These are phyloP conservation scores for Hybos culiciformis DNA, from an alignment of 2,888 invertebrate genomes.

Conservation along the genomic window DNA sequence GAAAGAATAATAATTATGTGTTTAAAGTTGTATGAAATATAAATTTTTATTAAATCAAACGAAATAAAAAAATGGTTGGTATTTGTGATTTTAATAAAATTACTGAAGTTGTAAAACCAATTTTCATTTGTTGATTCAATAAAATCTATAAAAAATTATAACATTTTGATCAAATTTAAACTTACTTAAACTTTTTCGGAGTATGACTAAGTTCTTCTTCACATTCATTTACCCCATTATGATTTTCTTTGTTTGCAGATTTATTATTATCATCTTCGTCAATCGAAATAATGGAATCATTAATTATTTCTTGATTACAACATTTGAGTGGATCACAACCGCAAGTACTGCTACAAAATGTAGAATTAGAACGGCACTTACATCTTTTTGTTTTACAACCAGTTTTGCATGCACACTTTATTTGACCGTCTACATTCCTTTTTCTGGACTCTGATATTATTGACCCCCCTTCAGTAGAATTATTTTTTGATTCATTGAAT, in stretches of 20 bases:
- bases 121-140: no score
- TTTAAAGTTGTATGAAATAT: no score
- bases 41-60: no score
- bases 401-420: slow-evolving; percentile 47
- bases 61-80: no score
- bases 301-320: slow-evolving; percentile 21
- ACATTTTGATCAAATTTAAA: no score
- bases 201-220: neutral
- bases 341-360: slow-evolving; percentile 38
- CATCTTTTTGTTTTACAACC: slow-evolving; percentile 45
- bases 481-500: neutral
- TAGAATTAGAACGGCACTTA: slow-evolving; percentile 42
- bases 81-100: no score
- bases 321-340: slow-evolving; percentile 42
- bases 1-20: no score
- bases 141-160: no score
- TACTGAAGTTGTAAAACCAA: no score
- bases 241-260: slow-evolving; percentile 1
- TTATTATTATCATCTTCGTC: slow-evolving; percentile 1
- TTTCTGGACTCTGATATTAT: slow-evolving; percentile 27
- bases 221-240: neutral
- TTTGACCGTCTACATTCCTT: slow-evolving; percentile 42
- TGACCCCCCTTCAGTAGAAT: no score
- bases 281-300: neutral
- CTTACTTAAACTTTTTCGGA: no score